Evolutionary conservation across 2,797 vertebrate species (phyloP), one percentile per base, ranked within the genome.

Genomic region (Argentina silus): DNA sequence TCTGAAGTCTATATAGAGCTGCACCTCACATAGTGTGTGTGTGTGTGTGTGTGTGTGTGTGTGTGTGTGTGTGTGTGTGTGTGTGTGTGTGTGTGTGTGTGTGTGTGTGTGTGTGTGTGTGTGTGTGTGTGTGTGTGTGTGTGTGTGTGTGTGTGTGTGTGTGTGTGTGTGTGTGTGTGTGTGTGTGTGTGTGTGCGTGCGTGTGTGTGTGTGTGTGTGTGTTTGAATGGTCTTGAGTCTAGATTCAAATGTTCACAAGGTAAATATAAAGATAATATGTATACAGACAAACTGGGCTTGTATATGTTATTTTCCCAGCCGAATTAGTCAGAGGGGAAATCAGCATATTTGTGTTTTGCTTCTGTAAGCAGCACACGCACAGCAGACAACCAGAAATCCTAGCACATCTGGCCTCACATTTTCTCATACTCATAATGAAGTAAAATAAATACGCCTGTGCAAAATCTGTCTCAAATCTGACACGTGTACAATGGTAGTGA

Each of bases 1-100:
- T 86, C 84, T 83, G 83, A 85, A 85, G 71, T 85, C 59, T 72
- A 68, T 62, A 73, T 78, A 81, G 78, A 71, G 65, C 6, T 14
- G 27, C 66, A 76, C 57, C 48, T 67, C 48, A 12, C 81, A 78
- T 51, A 69, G 66, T 81, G 82, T 27, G 36, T 45, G 73, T 65
- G 75, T 0, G 17, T 3, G 0, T 45, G 0, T 6, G n/a, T 19
- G 17, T 59, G 56, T 59, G 56, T 59, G 56, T 59, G 9, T 59
- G 7, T 36, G 60, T 50, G 48, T 50, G 48, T 50, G 48, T 50
- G 48, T 50, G 48, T 50, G 48, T 50, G 48, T 50, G 48, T 50
- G 48, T 50, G 48, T 50, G 48, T 50, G 48, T 50, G 48, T 50
- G 48, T 50, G 48, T 50, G 48, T 17, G 57, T 36, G 57, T 17